Base-by-base conservation (phyloP, 2,113 vertebrate species). In the Falco punctatus region DNA sequence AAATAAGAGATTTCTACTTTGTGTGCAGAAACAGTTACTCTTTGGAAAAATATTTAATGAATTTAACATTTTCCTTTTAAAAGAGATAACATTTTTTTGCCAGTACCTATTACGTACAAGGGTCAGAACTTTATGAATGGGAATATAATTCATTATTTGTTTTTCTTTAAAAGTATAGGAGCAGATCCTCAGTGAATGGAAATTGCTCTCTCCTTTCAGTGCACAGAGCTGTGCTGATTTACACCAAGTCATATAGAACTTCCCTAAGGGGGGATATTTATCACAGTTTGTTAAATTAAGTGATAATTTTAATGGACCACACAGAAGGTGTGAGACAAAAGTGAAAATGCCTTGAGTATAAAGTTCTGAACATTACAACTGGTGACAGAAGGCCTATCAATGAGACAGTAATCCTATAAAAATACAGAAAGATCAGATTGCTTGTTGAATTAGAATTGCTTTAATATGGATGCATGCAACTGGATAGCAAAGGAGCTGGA, bases 321-420 rank as follows among this genome's bases (percentile, higher is more conserved):
- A 74, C 95, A 94, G 92, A 94, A 95, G 61, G 72, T 92, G 71
- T 10, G 15, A 91, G 48, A 81, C 85, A 85, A 94, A 92, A 93
- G 66, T 77, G 69, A 80, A 77, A 94, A 89, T 69, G 70, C 44
- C 80, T 94, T 83, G 62, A 94, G 65, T 88, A 48, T 92, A 85
- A 95, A 94, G 85, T 96, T 96, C 86, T 85, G 66, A 82, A 69
- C 38, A 42, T 83, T 95, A 33, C 46, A 96, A 54, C 22, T 94
- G 73, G 73, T 96, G 87, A 96, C 96, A 97, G 96, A 97, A 97
- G 96, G 94, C 87, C 78, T 72, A 93, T 96, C 89, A 97, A 81
- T 92, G 94, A 93, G 71, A 93, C 32, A 74, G 64, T 95, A 94
- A 95, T 93, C 87, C 92, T 90, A 62, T 90, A 95, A 95, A 97